Evolutionary conservation across 2,888 invertebrate species (phyloP).

Genomic region (Miltochrista miniata): DNA sequence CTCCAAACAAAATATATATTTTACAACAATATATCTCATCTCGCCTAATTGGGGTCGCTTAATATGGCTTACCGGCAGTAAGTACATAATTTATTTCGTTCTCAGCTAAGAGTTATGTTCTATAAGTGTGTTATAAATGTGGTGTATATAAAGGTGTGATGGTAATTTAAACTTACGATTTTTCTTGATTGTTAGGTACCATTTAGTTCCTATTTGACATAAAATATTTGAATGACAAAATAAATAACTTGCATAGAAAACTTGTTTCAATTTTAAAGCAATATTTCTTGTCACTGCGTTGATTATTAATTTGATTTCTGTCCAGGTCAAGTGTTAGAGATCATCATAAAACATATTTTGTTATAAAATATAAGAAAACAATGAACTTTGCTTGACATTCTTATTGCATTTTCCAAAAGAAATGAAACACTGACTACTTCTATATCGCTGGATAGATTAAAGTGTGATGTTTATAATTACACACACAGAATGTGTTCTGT

Average conservation of each 20-base stretch:
- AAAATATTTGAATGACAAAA: neutral
- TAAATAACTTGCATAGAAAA: too few species aligned
- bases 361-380: too few species aligned
- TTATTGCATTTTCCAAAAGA: too few species aligned
- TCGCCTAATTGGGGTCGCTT: constrained; percentile 82
- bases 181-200: neutral
- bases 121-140: constrained; percentile 48
- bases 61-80: constrained; percentile 82
- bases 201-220: constrained; percentile 12
- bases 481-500: too few species aligned
- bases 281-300: too few species aligned
- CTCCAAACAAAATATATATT: constrained; percentile 71
- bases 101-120: constrained; percentile 60
- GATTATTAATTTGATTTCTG: neutral
- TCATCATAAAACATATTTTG: too few species aligned
- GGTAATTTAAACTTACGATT: constrained; percentile 40
- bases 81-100: constrained; percentile 80
- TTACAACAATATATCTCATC: constrained; percentile 75
- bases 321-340: too few species aligned
- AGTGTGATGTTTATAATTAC: too few species aligned
- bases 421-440: too few species aligned
- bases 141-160: constrained; percentile 43
- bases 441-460: too few species aligned
- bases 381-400: too few species aligned
- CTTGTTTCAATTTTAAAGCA: too few species aligned